phyloP scores from a whole-genome alignment of 2,113 vertebrate genomes.

The Rutilus rutilus region DNA sequence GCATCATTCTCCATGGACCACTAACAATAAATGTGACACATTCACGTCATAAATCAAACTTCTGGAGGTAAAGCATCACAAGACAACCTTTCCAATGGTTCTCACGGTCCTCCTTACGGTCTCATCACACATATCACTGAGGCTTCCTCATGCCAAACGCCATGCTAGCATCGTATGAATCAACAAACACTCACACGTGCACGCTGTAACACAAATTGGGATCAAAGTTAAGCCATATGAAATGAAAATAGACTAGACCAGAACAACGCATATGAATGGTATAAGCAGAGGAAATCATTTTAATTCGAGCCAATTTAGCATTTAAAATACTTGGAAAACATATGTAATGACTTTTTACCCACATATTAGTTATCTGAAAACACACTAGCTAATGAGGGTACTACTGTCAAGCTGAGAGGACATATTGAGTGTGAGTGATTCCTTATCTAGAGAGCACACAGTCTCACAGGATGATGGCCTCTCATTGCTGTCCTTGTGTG shows the following conservation, averaged over 20 bases:
- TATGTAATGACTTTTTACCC: conserved; percentile 25
- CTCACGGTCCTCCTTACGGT: not conserved
- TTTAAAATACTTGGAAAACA: conserved; percentile 32
- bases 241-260: not conserved
- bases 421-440: conserved; percentile 27
- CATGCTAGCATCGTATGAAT: not conserved
- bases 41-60: not conserved
- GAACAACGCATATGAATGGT: not conserved
- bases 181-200: not conserved
- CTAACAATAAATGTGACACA: conserved; percentile 12
- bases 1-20: not conserved
- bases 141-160: not conserved
- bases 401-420: conserved; percentile 35
- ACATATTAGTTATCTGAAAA: conserved; percentile 45
- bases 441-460: conserved; percentile 54
- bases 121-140: not conserved
- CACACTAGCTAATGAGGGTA: conserved; percentile 41
- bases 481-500: conserved; percentile 54
- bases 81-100: not conserved
- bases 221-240: not conserved
- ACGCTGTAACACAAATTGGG: not conserved
- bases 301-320: conserved; percentile 6
- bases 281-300: conserved; percentile 6
- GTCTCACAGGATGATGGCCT: conserved; percentile 45
- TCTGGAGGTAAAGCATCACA: not conserved